Percentiles rank a stretch among this genome's conserved stretches.
Evolutionary conservation across 2,888 invertebrate genomes (phyloP).

Genomic region (Dorcus hopei): DNA sequence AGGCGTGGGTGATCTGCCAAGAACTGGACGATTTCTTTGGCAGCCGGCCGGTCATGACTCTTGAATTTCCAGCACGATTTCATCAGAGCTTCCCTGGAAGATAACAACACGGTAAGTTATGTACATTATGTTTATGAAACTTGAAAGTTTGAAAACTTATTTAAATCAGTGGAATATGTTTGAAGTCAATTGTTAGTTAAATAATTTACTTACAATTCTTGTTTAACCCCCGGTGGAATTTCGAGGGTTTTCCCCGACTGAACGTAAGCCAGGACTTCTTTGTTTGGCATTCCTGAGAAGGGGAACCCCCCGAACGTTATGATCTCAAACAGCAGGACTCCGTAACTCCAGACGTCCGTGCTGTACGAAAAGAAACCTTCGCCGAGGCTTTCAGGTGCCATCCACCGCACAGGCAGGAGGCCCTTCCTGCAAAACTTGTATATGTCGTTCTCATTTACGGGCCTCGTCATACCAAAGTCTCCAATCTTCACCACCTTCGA

Average conservation of each 20-base stretch:
- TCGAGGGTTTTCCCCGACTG: constrained; percentile 70
- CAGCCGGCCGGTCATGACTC: constrained; percentile 67
- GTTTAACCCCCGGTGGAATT: constrained; percentile 74
- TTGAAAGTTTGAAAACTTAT: too few relatives aligned
- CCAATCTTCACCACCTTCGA: constrained; percentile 75
- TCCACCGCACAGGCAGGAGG: constrained; percentile 88
- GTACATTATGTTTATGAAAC: background rate
- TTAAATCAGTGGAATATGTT: too few relatives aligned
- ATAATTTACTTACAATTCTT: constrained; percentile 68
- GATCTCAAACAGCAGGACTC: constrained; percentile 82
- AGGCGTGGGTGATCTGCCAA: constrained; percentile 75
- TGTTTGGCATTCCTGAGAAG: constrained; percentile 82
- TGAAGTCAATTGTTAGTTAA: background rate
- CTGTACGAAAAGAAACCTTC: constrained; percentile 81
- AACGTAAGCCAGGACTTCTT: constrained; percentile 77
- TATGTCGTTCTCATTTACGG: constrained; percentile 84
- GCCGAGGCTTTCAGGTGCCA: constrained; percentile 85
- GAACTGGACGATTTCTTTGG: constrained; percentile 77
- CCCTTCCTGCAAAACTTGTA: constrained; percentile 85
- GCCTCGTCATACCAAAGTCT: constrained; percentile 91
- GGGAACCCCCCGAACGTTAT: constrained; percentile 90
- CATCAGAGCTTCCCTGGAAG: constrained; percentile 67
- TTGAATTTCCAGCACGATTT: constrained; percentile 77
- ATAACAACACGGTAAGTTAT: background rate
- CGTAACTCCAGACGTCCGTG: constrained; percentile 90